Evolutionary conservation across 2,797 vertebrate species (phyloP).

Genomic region (Gouania willdenowi): DNA sequence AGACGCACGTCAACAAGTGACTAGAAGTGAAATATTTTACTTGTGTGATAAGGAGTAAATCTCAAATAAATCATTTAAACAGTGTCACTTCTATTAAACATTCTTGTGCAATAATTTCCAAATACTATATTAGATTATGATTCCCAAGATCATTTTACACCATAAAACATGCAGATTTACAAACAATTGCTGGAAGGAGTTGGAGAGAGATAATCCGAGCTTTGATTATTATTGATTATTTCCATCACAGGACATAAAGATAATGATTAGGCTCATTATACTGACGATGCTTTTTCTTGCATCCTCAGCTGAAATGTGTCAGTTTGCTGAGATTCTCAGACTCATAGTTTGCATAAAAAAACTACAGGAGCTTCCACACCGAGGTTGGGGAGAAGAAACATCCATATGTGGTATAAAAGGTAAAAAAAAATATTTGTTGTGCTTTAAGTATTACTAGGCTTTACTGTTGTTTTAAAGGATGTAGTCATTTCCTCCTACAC

Average conservation of each 20-base stretch:
- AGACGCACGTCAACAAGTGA: too few relatives aligned
- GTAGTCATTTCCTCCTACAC: background rate
- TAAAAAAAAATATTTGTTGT: slow-evolving; percentile 60
- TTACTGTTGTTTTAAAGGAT: slow-evolving; percentile 29
- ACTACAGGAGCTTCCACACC: slow-evolving; percentile 32
- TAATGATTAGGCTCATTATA: slow-evolving; percentile 12
- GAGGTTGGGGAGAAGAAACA: slow-evolving; percentile 46
- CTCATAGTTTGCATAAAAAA: slow-evolving; percentile 56
- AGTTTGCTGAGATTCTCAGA: slow-evolving; percentile 17
- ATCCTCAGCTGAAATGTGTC: slow-evolving; percentile 5
- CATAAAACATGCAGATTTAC: background rate
- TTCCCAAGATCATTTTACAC: too few relatives aligned
- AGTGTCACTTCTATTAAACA: too few relatives aligned
- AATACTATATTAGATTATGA: too few relatives aligned
- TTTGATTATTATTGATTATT: too few relatives aligned
- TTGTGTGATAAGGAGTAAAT: too few relatives aligned
- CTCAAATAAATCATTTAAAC: too few relatives aligned
- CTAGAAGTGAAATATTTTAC: too few relatives aligned
- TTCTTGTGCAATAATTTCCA: too few relatives aligned
- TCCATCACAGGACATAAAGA: slow-evolving; percentile 12
- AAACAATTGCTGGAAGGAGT: too few relatives aligned
- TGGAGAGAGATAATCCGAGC: too few relatives aligned
- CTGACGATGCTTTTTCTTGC: background rate
- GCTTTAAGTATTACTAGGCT: slow-evolving; percentile 62
- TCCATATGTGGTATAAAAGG: slow-evolving; percentile 36